phyloP scores from a whole-genome alignment of 2,113 vertebrate species.

The Datnioides undecimradiatus region DNA sequence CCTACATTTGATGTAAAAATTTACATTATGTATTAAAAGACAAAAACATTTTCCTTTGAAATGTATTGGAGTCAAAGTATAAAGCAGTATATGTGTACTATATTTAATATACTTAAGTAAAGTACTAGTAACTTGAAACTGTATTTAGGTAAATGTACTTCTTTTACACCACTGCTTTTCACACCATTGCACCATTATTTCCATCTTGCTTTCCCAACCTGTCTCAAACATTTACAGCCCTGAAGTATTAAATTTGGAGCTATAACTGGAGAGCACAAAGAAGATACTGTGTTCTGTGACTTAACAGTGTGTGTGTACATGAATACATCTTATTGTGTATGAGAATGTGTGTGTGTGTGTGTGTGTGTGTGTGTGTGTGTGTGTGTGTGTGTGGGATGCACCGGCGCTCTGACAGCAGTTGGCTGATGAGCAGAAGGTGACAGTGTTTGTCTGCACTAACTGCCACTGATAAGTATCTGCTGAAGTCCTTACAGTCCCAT shows the following conservation, averaged over 20 bases:
- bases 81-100: neutral
- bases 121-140: too few relatives aligned
- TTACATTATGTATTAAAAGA: too few relatives aligned
- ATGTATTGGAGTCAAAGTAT: neutral
- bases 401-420: slow-evolving; percentile 26
- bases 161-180: neutral
- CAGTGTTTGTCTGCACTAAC: slow-evolving; percentile 77
- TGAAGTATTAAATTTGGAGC: neutral
- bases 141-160: neutral
- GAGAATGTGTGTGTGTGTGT: slow-evolving; percentile 27
- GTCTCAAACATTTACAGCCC: neutral
- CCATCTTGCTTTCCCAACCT: neutral
- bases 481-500: slow-evolving; percentile 70
- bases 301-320: neutral
- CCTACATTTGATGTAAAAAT: neutral
- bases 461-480: slow-evolving; percentile 83
- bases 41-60: neutral
- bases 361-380: slow-evolving; percentile 33
- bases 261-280: slow-evolving; percentile 23
- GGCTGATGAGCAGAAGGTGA: slow-evolving; percentile 59
- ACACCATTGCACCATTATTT: neutral
- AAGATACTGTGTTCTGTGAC: slow-evolving; percentile 25
- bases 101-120: too few relatives aligned
- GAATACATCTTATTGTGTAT: slow-evolving; percentile 1
- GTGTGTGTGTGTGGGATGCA: slow-evolving; percentile 1